Evolutionary conservation across 1,140 invertebrate species (phyloP), one percentile per base, ranked within the genome.

Genomic region (Heliconius eleuchia): DNA sequence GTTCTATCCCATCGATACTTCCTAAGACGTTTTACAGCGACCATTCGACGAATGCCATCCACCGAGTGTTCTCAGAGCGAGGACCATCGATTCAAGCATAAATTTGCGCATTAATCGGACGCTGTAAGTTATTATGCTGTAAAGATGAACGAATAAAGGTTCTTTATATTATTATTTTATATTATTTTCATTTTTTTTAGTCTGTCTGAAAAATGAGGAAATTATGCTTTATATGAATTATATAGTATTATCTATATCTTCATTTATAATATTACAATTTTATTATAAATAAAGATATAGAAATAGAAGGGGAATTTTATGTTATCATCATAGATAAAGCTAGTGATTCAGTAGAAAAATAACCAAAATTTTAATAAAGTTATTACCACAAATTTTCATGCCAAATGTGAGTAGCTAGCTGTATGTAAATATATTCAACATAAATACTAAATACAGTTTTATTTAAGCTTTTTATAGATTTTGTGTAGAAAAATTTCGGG

Each of bases 21-120:
- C 76, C 77, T 76, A 76, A 80, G 73, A 71, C 75, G 74, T 78
- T 83, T 85, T 82, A 85, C 76, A 74, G 78, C 71, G 66, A 50
- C 81, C 79, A 84, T 84, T 81, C 77, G 8, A 46, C 76, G 79
- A 80, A 77, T 76, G 71, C 77, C 76, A 74, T 81, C 82, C 76
- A 79, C 66, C 30, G 76, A 78, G 82, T 79, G 76, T 79, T 74
- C 76, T 77, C 46, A 73, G 73, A 83, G 82, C 79, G 77, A 77
- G 46, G 71, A 50, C 81, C 73, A 46, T 79, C 72, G 82, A 81
- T 81, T 78, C 73, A 27, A 74, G 78, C 71, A 81, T 77, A 71
- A 74, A 81, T 78, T 79, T 71, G 73, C 81, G 80, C 71, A 30
- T 11, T 66, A 66, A 66, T 66, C 60, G 60, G 23, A 30, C 27